Base-by-base conservation (phyloP, 1,140 invertebrate genomes). In the Diachasma alloeum region DNA sequence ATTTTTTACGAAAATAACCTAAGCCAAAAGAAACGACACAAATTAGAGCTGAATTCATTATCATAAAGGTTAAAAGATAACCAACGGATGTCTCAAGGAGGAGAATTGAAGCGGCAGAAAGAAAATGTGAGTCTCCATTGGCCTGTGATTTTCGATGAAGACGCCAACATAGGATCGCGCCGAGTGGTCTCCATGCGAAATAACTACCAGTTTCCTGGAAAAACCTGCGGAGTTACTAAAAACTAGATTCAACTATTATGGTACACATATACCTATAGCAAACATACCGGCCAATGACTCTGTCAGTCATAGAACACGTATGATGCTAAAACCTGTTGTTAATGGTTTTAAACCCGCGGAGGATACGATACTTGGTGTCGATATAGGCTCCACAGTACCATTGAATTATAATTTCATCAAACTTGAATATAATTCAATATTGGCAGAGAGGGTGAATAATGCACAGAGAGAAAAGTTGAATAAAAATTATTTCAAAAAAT, bases 281-380 rank as follows among this genome's bases (percentile, higher is more conserved):
- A 26, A 26, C 59, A 24, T 46, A 69, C 59, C 75, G 75, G 75
- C 75, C 75, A 77, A 77, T 77, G 75, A 77, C 75, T 77, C 75
- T 72, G 75, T 77, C 75, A 77, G 37, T 72, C 75, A 77, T 77
- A 63, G 59, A 63, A 63, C 59, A 26, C 72, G 75, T 70, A 72
- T 10, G 22, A 26, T 13, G 59, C 24, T 24, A 63, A 63, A 70
- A 66, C 53, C 37, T 72, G 63, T 72, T 66, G 11, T 68, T 71
- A 56, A 56, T 56, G 6, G 19, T 63, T 63, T 26, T 63, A 26
- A 31, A 63, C 59, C 19, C 22, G 59, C 5, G 59, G 59, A 17
- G 17, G 48, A 53, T 15, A 63, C 24, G 59, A 63, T 31, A 31
- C 19, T 31, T 15, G 24, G 59, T 63, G 59, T 63, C 59, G 59